phyloP scores from a whole-genome alignment of 1,140 invertebrate genomes.

The Drosophila orosa region DNA sequence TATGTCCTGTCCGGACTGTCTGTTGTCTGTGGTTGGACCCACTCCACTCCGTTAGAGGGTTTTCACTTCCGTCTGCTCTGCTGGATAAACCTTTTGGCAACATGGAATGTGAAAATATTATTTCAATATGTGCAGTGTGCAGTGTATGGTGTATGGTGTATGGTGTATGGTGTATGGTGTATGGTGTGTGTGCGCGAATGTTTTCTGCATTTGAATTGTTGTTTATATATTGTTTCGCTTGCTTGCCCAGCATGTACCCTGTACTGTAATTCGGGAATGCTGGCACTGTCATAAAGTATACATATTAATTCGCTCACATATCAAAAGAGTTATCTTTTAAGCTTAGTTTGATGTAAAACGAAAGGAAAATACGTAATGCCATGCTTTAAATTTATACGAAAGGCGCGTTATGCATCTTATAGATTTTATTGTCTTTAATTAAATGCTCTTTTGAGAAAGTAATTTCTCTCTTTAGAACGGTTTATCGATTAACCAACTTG shows the following conservation, averaged over 20 bases:
- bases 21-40: constrained; percentile 15
- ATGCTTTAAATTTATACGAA: too few species aligned
- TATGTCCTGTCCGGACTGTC: constrained; percentile 16
- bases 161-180: neutral
- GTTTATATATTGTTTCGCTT: constrained; percentile 46
- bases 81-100: constrained; percentile 38
- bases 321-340: neutral
- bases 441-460: neutral
- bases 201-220: constrained; percentile 47
- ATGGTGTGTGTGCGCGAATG: constrained; percentile 19
- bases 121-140: constrained; percentile 40
- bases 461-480: neutral
- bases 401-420: neutral
- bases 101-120: constrained; percentile 67
- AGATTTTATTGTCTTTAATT: neutral
- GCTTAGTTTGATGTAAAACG: neutral
- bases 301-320: neutral
- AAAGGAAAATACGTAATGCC: too few species aligned
- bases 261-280: neutral
- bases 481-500: neutral
- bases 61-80: constrained; percentile 16
- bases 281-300: neutral
- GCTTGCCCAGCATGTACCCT: constrained; percentile 10
- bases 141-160: neutral
- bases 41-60: constrained; percentile 5